phyloP scores from a whole-genome alignment of 2,113 vertebrate species.

The Epinephelus fuscoguttatus region DNA sequence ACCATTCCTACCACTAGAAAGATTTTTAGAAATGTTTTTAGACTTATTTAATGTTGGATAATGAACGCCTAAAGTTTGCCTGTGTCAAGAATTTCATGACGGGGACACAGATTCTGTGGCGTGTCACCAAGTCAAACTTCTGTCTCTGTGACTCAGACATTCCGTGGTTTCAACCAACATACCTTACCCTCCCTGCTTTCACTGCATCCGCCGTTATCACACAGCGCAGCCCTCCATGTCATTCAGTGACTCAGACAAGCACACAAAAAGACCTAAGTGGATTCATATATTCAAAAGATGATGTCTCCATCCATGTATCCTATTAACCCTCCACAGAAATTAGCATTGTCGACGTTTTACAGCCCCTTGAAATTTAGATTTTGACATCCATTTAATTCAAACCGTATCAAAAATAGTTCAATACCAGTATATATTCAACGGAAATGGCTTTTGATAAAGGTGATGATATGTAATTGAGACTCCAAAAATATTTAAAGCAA shows the following conservation, averaged over 20 bases:
- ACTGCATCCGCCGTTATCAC: conserved; percentile 15
- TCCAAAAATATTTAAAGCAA: conserved; percentile 9
- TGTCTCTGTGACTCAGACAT: conserved; percentile 38
- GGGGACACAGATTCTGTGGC: conserved; percentile 30
- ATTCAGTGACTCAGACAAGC: conserved; percentile 9
- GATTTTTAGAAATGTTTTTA: background rate
- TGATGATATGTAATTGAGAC: conserved; percentile 12
- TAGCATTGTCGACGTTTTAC: conserved; percentile 25
- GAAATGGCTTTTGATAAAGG: conserved; percentile 26
- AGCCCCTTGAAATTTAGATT: conserved; percentile 16
- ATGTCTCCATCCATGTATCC: background rate
- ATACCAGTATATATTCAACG: background rate
- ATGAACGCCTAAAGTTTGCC: background rate
- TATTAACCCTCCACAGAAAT: conserved; percentile 57
- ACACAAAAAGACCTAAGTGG: background rate
- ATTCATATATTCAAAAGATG: conserved; percentile 23
- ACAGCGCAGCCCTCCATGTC: conserved; percentile 8
- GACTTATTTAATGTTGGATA: background rate
- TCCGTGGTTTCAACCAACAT: conserved; percentile 28
- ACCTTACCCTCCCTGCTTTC: background rate
- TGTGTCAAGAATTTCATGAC: conserved; percentile 7
- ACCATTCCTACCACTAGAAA: background rate
- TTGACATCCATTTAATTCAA: conserved; percentile 18
- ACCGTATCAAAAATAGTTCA: background rate
- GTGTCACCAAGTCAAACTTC: conserved; percentile 21